A percentile compares a stretch with the other conserved stretches of the same genome.
Conservation (phyloP, 2,888 invertebrate genomes). For the Heliconius ismenius region DNA sequence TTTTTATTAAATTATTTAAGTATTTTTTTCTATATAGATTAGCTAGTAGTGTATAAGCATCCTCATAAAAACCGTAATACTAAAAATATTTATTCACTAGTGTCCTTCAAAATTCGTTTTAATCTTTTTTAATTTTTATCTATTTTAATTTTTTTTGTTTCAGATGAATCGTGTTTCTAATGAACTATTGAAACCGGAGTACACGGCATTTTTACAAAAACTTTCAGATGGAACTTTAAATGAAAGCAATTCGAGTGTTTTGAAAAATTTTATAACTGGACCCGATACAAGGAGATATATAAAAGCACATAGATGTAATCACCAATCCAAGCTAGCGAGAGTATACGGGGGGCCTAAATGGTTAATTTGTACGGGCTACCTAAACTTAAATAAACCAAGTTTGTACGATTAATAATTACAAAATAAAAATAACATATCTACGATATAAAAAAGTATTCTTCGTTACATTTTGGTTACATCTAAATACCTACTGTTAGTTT, state of each 20-base stretch:
- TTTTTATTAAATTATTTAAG: too few species aligned
- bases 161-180: constrained; percentile 70
- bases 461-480: background rate
- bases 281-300: constrained; percentile 71
- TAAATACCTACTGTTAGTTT: background rate
- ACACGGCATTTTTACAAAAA: constrained; percentile 65
- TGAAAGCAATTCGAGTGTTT: constrained; percentile 55
- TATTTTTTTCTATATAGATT: background rate
- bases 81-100: background rate
- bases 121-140: background rate
- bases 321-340: constrained; percentile 66
- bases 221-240: constrained; percentile 63
- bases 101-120: background rate
- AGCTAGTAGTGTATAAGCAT: background rate
- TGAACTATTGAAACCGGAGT: constrained; percentile 71
- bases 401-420: constrained; percentile 61
- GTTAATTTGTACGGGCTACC: constrained; percentile 74
- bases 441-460: background rate
- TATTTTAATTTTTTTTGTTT: constrained; percentile 44
- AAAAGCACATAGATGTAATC: constrained; percentile 75
- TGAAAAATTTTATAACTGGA: constrained; percentile 65
- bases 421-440: background rate
- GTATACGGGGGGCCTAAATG: constrained; percentile 72
- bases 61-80: background rate
- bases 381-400: constrained; percentile 72